Percentiles rank a stretch among this genome's conserved stretches.
Evolutionary conservation across 2,888 invertebrate genomes (phyloP).

Genomic region (Cheilosia scutellata): DNA sequence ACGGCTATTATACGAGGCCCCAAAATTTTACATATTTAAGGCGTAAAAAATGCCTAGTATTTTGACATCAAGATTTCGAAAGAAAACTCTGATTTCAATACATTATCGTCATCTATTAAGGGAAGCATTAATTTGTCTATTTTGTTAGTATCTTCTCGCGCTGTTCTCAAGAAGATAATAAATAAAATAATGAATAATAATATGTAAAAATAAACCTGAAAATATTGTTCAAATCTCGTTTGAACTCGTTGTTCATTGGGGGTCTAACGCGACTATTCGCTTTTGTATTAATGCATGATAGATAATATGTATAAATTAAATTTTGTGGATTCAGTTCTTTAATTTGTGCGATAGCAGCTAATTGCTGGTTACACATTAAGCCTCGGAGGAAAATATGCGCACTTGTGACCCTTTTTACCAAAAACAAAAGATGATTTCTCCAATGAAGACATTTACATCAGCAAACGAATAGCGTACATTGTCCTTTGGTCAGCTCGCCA

Average conservation of each 20-base stretch:
- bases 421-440: background rate
- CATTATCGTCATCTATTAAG: background rate
- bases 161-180: too few species aligned
- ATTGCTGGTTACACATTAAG: slow-evolving; percentile 24
- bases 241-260: too few species aligned
- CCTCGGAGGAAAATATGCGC: slow-evolving; percentile 4
- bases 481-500: too few species aligned
- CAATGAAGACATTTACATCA: background rate
- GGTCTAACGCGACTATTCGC: too few species aligned
- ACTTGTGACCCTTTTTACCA: slow-evolving; percentile 8
- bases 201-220: too few species aligned
- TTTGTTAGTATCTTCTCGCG: background rate
- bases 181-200: too few species aligned
- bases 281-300: too few species aligned
- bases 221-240: too few species aligned
- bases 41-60: background rate
- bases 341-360: slow-evolving; percentile 50
- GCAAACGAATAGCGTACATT: too few species aligned
- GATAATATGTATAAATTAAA: too few species aligned
- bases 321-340: slow-evolving; percentile 56
- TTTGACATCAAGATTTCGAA: background rate
- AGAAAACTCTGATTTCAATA: background rate
- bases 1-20: too few species aligned
- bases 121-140: background rate
- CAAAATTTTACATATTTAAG: background rate